Base-by-base conservation (phyloP, 2,113 vertebrate species). In the Lethenteron reissneri region DNA sequence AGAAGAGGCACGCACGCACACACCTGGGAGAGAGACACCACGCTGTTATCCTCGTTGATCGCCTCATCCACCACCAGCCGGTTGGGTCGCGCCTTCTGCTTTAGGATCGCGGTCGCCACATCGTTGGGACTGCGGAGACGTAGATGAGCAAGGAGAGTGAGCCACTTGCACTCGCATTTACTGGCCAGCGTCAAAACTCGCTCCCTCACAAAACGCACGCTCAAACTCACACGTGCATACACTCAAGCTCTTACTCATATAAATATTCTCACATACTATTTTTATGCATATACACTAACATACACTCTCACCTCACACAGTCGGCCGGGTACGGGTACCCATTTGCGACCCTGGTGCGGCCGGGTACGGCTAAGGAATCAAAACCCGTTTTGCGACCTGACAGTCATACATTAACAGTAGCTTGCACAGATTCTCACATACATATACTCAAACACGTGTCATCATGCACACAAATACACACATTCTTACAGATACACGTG, bases 21-120 rank as follows among this genome's bases (percentile, higher is more conserved):
- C 69, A 80, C 83, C 83, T 82, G 82, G 14, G 83, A 80, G 41
- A 85, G 78, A 75, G 80, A 80, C 70, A 84, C 80, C 10, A 83
- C 81, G 76, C 83, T 84, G 78, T 81, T 84, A 79, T 84, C 83
- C 62, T 84, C 84, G 77, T 80, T 84, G 57, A 78, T 75, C 3
- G 81, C 78, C 74, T 84, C 82, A 10, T 84, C 83, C 75, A 85
- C 84, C 19, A 84, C 59, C 8, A 85, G 80, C 17, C 83, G 78
- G 76, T 84, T 84, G 0, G 84, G 84, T 60, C 83, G 78, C 59
- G 79, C 79, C 71, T 83, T 85, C 78, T 83, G 82, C 57, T 82
- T 82, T 57, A 84, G 77, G 71, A 85, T 84, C 57, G 83, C 83
- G 2, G 83, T 84, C 71, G 83, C 83, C 76, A 78, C 81, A 75